Conservation (phyloP, 2,797 vertebrate genomes). For the Lates japonicus region DNA sequence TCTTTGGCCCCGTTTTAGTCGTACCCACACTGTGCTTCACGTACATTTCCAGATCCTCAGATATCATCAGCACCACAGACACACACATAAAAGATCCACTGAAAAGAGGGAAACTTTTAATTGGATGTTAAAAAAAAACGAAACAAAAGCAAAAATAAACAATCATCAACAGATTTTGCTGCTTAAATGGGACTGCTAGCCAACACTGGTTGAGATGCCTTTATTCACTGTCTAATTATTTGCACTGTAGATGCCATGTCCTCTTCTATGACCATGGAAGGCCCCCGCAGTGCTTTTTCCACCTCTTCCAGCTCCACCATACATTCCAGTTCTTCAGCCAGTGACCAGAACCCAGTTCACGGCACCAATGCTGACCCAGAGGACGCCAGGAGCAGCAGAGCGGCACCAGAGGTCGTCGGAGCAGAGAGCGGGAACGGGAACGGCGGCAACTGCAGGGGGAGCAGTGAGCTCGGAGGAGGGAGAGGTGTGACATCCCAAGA, state of each 20-base stretch:
- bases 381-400: slow-evolving; percentile 83
- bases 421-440: slow-evolving; percentile 72
- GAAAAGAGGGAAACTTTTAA: slow-evolving; percentile 63
- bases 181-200: slow-evolving; percentile 95
- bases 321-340: slow-evolving; percentile 92
- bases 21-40: slow-evolving; percentile 28
- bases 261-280: slow-evolving; percentile 98
- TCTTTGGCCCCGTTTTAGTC: slow-evolving; percentile 37
- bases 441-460: slow-evolving; percentile 69
- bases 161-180: slow-evolving; percentile 88
- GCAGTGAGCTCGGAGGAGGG: slow-evolving; percentile 68
- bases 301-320: slow-evolving; percentile 96
- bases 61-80: slow-evolving; percentile 41
- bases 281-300: slow-evolving; percentile 98
- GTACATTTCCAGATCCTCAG: slow-evolving; percentile 34
- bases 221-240: slow-evolving; percentile 96
- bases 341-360: slow-evolving; percentile 92
- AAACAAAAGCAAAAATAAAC: slow-evolving; percentile 57
- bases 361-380: slow-evolving; percentile 90
- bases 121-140: slow-evolving; percentile 52
- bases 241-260: slow-evolving; percentile 98
- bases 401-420: slow-evolving; percentile 86
- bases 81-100: slow-evolving; percentile 64
- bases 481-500: slow-evolving; percentile 78
- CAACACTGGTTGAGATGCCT: slow-evolving; percentile 86